A percentile compares a stretch with the other conserved stretches of the same genome.
Conservation (phyloP, 2,113 vertebrate species). For the Actinemys pallida region DNA sequence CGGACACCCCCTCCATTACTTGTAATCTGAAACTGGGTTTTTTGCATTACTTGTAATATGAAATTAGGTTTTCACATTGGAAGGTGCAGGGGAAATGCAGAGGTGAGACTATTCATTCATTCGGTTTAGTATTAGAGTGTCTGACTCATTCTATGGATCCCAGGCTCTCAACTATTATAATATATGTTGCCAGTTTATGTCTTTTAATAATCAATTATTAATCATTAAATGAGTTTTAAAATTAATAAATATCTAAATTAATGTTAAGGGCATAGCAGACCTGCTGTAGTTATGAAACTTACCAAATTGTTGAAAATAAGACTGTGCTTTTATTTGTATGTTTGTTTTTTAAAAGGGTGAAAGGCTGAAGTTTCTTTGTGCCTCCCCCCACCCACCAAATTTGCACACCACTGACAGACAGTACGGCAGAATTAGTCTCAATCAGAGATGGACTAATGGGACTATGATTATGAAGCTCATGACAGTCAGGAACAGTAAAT, state of each 20-base stretch:
- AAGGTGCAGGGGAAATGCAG: background rate
- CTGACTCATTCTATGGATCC: background rate
- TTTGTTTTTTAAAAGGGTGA: no score
- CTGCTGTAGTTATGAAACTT: no score
- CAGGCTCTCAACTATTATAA: background rate
- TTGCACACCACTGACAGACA: no score
- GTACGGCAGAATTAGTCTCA: background rate
- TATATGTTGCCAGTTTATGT: background rate
- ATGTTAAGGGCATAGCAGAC: no score
- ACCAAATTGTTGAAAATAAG: no score
- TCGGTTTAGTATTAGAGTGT: background rate
- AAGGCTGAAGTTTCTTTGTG: no score
- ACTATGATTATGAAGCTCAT: background rate
- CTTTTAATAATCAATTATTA: no score
- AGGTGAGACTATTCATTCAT: background rate
- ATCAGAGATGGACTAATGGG: background rate
- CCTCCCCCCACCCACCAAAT: no score
- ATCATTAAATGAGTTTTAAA: no score
- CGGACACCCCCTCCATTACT: background rate
- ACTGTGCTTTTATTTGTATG: no score
- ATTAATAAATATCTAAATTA: no score
- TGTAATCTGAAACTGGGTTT: background rate
- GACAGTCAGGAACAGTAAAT: background rate
- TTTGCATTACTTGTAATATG: background rate
- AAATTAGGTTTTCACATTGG: background rate